Percentiles rank a stretch among this genome's conserved stretches.
These are phyloP conservation scores for Nephrotoma flavescens DNA, from an alignment of 2,888 invertebrate genomes.

Conservation along the genomic window DNA sequence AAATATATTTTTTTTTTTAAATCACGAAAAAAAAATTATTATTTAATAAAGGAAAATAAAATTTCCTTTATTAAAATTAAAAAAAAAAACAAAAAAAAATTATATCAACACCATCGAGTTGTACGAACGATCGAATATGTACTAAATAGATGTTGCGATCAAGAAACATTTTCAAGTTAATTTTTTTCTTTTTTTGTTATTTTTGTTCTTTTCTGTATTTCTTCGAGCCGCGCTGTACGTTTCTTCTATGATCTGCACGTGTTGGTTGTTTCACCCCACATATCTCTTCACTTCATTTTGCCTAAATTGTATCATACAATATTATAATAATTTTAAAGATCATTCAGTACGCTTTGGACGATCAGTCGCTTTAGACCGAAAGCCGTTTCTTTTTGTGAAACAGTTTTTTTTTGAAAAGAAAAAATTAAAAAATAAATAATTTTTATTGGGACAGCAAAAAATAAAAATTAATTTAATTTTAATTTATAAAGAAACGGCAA, in stretches of 20 bases:
- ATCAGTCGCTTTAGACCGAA: conserved; percentile 29
- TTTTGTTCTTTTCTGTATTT: not conserved
- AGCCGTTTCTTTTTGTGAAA: conserved; percentile 4
- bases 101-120: conserved; percentile 2
- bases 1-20: not conserved
- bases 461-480: conserved; percentile 1
- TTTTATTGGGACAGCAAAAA: not conserved
- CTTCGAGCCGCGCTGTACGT: not conserved
- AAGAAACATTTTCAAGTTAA: conserved; percentile 7
- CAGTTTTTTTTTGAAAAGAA: not conserved
- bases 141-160: conserved; percentile 23
- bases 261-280: not conserved
- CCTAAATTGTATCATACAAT: not conserved
- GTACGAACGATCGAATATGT: conserved; percentile 25
- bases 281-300: conserved; percentile 1
- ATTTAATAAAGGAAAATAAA: not conserved
- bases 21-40: not conserved
- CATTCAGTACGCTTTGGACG: conserved; percentile 31
- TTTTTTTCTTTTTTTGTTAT: not conserved
- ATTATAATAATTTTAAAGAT: conserved; percentile 3
- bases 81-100: not conserved
- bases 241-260: not conserved
- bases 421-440: not conserved
- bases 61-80: not conserved
- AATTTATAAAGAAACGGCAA: not conserved